A percentile compares a stretch with the other conserved stretches of the same genome.
phyloP scores from a whole-genome alignment of 64 coral and sea anemone species.

The Actinia equina region DNA sequence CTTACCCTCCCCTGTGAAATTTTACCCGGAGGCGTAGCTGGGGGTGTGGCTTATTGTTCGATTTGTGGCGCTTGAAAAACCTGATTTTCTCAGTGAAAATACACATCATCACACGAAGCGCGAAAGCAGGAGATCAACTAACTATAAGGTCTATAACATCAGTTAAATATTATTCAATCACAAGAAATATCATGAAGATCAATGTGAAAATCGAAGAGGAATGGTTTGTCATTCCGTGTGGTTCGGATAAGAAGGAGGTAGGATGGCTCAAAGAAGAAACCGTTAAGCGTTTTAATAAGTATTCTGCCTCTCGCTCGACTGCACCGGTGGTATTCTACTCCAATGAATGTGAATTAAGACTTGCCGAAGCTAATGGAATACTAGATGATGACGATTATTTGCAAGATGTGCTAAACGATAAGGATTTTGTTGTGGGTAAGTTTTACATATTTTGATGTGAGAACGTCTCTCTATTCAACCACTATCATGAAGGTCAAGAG shows the following conservation, averaged over 20 bases:
- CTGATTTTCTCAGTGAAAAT: neutral
- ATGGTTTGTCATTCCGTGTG: slow-evolving; percentile 86
- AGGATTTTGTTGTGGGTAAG: slow-evolving; percentile 72
- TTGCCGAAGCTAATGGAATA: slow-evolving; percentile 24
- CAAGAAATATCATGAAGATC: slow-evolving; percentile 49
- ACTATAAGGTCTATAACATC: no score
- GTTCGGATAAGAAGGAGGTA: slow-evolving; percentile 27
- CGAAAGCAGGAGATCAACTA: no score
- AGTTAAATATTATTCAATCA: neutral
- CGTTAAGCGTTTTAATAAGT: slow-evolving; percentile 33
- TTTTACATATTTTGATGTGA: neutral
- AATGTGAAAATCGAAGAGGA: slow-evolving; percentile 54
- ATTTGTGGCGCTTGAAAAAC: neutral
- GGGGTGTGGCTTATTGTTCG: neutral
- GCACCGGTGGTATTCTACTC: neutral
- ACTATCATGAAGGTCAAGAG: no score
- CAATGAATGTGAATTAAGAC: slow-evolving; percentile 43
- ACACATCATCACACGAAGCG: neutral
- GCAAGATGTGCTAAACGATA: slow-evolving; percentile 71
- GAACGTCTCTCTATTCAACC: no score
- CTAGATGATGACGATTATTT: slow-evolving; percentile 48
- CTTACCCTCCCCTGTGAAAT: neutral
- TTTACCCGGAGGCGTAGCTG: neutral
- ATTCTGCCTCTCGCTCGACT: neutral
- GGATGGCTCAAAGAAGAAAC: slow-evolving; percentile 74